A percentile compares a stretch with the other conserved stretches of the same genome.
phyloP scores from a whole-genome alignment of 2,888 invertebrate species.

The Hydropsyche betteni region DNA sequence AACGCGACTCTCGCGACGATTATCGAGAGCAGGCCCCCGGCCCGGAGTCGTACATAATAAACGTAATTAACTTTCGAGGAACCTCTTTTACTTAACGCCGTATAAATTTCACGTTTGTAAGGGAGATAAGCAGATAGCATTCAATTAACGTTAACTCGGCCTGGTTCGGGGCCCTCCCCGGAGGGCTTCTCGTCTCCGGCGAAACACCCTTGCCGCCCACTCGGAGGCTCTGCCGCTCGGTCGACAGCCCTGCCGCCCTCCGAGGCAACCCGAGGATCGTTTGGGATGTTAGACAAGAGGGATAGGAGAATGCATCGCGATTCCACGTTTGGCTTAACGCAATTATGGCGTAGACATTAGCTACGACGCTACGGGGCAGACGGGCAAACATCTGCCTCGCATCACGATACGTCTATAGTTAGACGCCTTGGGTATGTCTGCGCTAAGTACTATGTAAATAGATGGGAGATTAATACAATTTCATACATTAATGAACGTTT shows the following conservation, averaged over 20 bases:
- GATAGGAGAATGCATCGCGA: conserved; percentile 11
- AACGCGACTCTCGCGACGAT: too few relatives aligned
- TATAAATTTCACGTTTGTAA: conserved; percentile 25
- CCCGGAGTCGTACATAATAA: not conserved
- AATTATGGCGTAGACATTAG: conserved; percentile 19
- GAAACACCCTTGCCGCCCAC: too few relatives aligned
- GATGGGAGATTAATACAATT: too few relatives aligned
- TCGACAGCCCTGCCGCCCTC: not conserved
- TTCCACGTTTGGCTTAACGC: conserved; percentile 18
- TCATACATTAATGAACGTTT: too few relatives aligned
- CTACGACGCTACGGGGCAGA: conserved; percentile 1
- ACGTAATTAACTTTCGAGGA: conserved; percentile 19
- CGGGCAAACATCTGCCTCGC: not conserved
- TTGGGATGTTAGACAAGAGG: not conserved
- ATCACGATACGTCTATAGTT: not conserved
- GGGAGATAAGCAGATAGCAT: conserved; percentile 29
- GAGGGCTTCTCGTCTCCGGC: not conserved
- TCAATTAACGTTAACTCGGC: conserved; percentile 23
- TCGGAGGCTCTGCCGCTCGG: not conserved
- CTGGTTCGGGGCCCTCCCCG: not conserved
- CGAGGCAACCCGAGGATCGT: not conserved
- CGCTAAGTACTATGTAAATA: too few relatives aligned
- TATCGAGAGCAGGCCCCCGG: not conserved
- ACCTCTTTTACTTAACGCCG: conserved; percentile 19
- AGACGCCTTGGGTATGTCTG: too few relatives aligned